These are phyloP conservation scores for Macroteleia sp. DNA, from an alignment of 2,888 invertebrate genomes.

Conservation along the genomic window DNA sequence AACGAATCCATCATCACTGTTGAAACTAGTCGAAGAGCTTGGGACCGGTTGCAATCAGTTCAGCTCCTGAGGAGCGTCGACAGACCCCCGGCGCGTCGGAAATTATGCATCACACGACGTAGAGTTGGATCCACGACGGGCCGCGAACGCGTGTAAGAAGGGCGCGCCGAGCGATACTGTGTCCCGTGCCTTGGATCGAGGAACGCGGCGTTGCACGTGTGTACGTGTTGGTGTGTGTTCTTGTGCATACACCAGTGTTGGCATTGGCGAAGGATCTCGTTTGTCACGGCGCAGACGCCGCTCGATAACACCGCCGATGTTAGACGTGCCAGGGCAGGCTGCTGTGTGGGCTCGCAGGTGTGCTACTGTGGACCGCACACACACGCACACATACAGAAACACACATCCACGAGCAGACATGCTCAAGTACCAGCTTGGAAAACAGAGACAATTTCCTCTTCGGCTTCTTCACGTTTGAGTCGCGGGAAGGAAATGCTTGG, in stretches of 20 bases:
- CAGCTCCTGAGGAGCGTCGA: not conserved
- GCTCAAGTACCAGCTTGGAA: too few relatives aligned
- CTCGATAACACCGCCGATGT: conserved; percentile 37
- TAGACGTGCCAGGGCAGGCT: not conserved
- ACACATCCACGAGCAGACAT: too few relatives aligned
- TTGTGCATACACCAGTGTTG: not conserved
- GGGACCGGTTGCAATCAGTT: too few relatives aligned
- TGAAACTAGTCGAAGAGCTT: too few relatives aligned
- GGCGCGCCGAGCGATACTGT: conserved; percentile 45
- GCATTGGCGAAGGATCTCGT: too few relatives aligned
- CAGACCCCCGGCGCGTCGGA: conserved; percentile 26
- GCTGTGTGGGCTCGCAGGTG: not conserved
- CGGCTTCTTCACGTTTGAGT: too few relatives aligned
- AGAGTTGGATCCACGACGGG: not conserved
- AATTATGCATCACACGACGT: conserved; percentile 33
- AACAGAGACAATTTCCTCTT: too few relatives aligned
- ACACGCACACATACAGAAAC: too few relatives aligned
- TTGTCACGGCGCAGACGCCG: conserved; percentile 43
- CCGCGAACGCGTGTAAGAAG: conserved; percentile 32
- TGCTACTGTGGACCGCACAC: too few relatives aligned
- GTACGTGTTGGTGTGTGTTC: not conserved
- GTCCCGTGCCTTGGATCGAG: conserved; percentile 26
- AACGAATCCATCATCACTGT: not conserved
- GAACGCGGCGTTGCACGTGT: conserved; percentile 15
- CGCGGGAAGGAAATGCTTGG: too few relatives aligned